Evolutionary conservation across 2,113 vertebrate genomes (phyloP).

Genomic region (Antennarius striatus): DNA sequence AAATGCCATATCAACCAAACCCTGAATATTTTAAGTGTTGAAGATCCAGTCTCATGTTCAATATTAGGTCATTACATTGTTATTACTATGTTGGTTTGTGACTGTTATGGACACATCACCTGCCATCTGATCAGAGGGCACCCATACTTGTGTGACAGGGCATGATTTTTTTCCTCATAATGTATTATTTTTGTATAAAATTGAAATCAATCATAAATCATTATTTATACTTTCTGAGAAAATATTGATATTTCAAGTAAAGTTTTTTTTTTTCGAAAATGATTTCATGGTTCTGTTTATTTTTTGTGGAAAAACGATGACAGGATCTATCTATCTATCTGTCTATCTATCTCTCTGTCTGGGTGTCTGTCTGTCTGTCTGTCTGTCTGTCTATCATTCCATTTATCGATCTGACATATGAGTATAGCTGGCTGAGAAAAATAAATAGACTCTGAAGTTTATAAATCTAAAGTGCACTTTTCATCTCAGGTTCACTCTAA

Average conservation of each 20-base stretch:
- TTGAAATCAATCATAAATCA: constrained; percentile 86
- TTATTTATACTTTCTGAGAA: constrained; percentile 87
- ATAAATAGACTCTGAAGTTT: constrained; percentile 47
- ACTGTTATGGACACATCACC: constrained; percentile 71
- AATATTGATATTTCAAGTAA: constrained; percentile 84
- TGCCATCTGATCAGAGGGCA: constrained; percentile 73
- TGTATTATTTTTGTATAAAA: constrained; percentile 91
- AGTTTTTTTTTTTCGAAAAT: constrained; percentile 74
- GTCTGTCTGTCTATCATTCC: constrained; percentile 13
- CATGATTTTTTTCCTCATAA: constrained; percentile 68
- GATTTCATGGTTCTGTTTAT: constrained; percentile 41
- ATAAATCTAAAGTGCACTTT: constrained; percentile 54
- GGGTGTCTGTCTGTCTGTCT: not conserved
- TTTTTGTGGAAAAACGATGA: constrained; percentile 12
- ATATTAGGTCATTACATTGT: constrained; percentile 77
- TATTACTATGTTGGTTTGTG: constrained; percentile 64
- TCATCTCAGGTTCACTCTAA: constrained; percentile 30
- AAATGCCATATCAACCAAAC: constrained; percentile 6
- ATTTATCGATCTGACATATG: not conserved
- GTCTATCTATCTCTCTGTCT: too few species aligned
- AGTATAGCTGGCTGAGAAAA: constrained; percentile 53
- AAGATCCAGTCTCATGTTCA: constrained; percentile 65
- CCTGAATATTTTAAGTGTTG: constrained; percentile 27
- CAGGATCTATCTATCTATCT: too few species aligned
- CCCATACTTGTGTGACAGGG: constrained; percentile 65